Percentiles rank a stretch among this genome's conserved stretches.
phyloP scores from a whole-genome alignment of 1,140 invertebrate species.

The Calosoma granatense region DNA sequence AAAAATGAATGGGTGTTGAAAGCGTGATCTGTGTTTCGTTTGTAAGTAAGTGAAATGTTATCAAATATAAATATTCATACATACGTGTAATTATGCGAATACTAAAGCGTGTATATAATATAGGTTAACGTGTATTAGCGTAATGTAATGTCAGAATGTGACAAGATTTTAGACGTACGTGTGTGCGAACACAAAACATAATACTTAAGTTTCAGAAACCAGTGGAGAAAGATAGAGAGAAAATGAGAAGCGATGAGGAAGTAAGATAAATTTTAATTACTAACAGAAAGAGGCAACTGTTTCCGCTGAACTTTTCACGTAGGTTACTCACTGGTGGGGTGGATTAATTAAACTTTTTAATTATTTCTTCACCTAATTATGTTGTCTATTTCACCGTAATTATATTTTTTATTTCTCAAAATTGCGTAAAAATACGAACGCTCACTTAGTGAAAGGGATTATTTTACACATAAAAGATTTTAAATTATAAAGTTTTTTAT shows the following conservation, averaged over 20 bases:
- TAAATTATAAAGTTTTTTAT: too few species aligned
- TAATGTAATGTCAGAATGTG: neutral
- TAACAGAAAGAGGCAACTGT: neutral
- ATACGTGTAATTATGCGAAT: too few species aligned
- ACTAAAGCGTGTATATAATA: too few species aligned
- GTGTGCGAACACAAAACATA: too few species aligned
- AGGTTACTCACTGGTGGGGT: neutral
- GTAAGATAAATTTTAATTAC: slow-evolving; percentile 8
- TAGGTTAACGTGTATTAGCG: neutral
- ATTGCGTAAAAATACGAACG: neutral
- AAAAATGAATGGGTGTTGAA: neutral
- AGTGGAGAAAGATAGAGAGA: neutral
- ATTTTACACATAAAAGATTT: too few species aligned
- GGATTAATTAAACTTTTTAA: slow-evolving; percentile 6
- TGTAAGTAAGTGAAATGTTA: too few species aligned
- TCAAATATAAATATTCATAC: too few species aligned
- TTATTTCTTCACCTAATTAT: slow-evolving; percentile 5
- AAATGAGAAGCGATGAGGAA: slow-evolving; percentile 3
- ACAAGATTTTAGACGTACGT: neutral
- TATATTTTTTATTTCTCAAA: neutral
- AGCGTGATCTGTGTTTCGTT: too few species aligned
- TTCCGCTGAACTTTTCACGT: neutral
- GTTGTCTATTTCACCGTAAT: neutral
- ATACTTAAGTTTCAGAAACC: neutral
- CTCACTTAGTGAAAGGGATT: too few species aligned